These are phyloP conservation scores for Petrocephalus microphthalmus DNA, from an alignment of 2,113 vertebrate genomes.

Conservation along the genomic window DNA sequence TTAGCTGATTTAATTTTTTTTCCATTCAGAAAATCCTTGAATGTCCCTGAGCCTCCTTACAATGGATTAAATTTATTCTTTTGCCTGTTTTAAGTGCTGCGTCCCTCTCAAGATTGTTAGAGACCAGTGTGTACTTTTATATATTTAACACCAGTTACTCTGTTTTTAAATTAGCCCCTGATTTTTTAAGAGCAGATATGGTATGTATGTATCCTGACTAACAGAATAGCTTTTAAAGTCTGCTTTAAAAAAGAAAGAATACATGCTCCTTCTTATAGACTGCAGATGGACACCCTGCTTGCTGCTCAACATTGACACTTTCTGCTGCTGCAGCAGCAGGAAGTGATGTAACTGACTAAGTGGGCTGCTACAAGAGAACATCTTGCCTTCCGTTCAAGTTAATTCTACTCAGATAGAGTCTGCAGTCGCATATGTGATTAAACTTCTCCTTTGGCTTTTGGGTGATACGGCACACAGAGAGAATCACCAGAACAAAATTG, in stretches of 20 bases:
- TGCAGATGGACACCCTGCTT: constrained; percentile 27
- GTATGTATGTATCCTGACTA: neutral
- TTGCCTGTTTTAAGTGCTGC: neutral
- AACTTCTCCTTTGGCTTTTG: constrained; percentile 18
- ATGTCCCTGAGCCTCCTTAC: neutral
- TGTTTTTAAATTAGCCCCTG: neutral
- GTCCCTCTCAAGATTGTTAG: neutral
- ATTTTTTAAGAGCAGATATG: neutral
- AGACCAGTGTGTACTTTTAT: too few species aligned
- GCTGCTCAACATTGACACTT: constrained; percentile 37
- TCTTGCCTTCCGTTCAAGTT: constrained; percentile 12
- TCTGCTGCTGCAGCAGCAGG: neutral
- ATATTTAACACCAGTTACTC: neutral
- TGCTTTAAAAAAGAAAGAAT: neutral
- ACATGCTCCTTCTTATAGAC: constrained; percentile 27
- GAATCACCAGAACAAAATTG: constrained; percentile 24
- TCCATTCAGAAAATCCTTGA: neutral
- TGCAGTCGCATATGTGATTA: constrained; percentile 33
- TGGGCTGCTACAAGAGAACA: constrained; percentile 36
- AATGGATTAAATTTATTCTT: neutral
- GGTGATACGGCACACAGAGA: constrained; percentile 9
- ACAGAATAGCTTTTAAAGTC: neutral
- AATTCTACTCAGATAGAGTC: constrained; percentile 39
- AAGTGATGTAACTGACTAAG: constrained; percentile 37
- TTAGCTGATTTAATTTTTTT: constrained; percentile 6